These are phyloP conservation scores for Halcyon leucocephala DNA, from an alignment of 2,797 vertebrate genomes.

Conservation along the genomic window DNA sequence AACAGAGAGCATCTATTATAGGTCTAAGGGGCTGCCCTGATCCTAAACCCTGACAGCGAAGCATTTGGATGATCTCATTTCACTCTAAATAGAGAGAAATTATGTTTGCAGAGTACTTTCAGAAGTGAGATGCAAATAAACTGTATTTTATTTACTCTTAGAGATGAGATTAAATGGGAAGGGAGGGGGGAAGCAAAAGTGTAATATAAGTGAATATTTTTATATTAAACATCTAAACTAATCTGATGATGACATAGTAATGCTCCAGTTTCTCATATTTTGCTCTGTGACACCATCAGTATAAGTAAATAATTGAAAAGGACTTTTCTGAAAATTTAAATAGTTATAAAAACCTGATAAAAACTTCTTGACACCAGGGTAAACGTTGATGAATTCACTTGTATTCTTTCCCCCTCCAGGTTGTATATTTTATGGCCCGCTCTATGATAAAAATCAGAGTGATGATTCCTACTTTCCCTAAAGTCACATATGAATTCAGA, in stretches of 20 bases:
- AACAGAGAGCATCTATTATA: too few relatives aligned
- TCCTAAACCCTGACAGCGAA: background rate
- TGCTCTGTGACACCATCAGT: background rate
- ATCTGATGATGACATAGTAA: background rate
- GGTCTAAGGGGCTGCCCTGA: too few relatives aligned
- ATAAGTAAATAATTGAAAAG: background rate
- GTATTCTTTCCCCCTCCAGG: background rate
- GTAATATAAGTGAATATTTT: background rate
- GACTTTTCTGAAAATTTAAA: background rate
- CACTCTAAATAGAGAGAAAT: background rate
- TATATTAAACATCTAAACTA: background rate
- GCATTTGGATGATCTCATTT: background rate
- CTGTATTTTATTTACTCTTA: slow-evolving; percentile 10
- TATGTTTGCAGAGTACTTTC: background rate
- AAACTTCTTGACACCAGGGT: background rate
- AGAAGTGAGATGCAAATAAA: background rate
- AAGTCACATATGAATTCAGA: background rate
- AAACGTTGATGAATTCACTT: background rate
- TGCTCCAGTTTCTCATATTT: background rate
- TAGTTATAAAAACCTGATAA: background rate
- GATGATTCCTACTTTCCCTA: background rate
- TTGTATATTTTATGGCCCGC: background rate
- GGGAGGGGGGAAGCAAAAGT: background rate
- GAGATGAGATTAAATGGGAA: background rate
- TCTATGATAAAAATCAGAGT: background rate